Conservation (phyloP, 2,797 vertebrate genomes). For the Diplodus puntazzo region DNA sequence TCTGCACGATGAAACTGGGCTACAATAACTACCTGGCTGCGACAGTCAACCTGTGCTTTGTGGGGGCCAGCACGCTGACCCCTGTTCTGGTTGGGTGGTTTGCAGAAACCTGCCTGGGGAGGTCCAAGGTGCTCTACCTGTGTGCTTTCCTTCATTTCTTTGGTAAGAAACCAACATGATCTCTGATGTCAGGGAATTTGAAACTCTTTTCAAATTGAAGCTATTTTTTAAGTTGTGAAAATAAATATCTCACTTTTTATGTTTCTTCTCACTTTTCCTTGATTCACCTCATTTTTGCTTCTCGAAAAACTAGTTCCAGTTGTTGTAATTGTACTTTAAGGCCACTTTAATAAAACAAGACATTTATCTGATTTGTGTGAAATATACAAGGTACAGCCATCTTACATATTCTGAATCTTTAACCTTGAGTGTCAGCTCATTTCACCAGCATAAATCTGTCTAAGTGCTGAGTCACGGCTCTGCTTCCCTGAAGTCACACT, state of each 20-base stretch:
- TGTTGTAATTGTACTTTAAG: not conserved
- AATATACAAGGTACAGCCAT: not conserved
- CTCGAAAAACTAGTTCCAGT: not conserved
- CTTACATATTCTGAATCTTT: not conserved
- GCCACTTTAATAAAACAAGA: not conserved
- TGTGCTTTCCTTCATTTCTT: conserved; percentile 92
- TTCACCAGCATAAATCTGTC: not conserved
- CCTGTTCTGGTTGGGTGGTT: conserved; percentile 90
- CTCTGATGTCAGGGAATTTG: not conserved
- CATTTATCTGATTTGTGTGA: not conserved
- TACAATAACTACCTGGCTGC: conserved; percentile 90
- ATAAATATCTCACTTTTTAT: not conserved
- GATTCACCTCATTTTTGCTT: not conserved
- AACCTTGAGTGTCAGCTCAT: conserved; percentile 1
- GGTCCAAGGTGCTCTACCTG: conserved; percentile 88
- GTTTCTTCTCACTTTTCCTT: not conserved
- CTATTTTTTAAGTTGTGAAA: too few relatives aligned
- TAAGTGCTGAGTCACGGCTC: conserved; percentile 1
- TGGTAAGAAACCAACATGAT: conserved; percentile 84
- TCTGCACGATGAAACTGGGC: conserved; percentile 91
- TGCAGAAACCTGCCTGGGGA: conserved; percentile 86
- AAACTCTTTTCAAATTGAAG: too few relatives aligned
- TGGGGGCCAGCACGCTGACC: conserved; percentile 87
- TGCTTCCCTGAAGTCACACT: conserved; percentile 19
- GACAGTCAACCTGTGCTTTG: conserved; percentile 90